Evolutionary conservation across 1,140 invertebrate species (phyloP), one percentile per base, ranked within the genome.

Genomic region (Adelges cooleyi): DNA sequence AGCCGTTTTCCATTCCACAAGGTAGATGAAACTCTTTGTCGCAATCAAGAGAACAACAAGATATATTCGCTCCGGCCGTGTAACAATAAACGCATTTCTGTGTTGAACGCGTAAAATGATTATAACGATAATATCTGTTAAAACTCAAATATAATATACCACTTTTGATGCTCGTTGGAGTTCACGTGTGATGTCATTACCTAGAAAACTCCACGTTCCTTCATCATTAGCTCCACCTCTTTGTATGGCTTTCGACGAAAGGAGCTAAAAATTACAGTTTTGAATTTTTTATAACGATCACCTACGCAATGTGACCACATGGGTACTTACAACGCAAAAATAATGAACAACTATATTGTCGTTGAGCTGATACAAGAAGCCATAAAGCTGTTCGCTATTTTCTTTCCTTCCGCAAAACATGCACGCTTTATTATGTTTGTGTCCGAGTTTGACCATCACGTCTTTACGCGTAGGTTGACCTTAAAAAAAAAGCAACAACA

Each of bases 161-260:
- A 84, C 71, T 71, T 74, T 77, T 52, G 72, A 72, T 59, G 80
- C 82, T 71, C 83, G 75, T 65, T 70, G 71, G 17, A 81, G 66
- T 75, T 85, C 84, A 62, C 78, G 80, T 13, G 73, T 67, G 44
- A 85, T 84, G 70, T 85, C 83, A n/a, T 71, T 66, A 13, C 71
- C 67, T 52, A 84, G 68, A 74, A 86, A 86, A 13, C 84, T 83
- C 38, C 82, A 72, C 66, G 84, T 82, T 1, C 84, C 83, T 68
- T 83, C 75, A 46, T 79, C 71, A 46, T 79, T 71, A 65, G 81
- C 79, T 20, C 73, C 73, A 6, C 82, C 83, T 69, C 77, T 78
- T 68, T 85, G 83, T 67, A 76, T 74, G 69, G 85, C 77, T 20
- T 80, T 82, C 42, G 81, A 81, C 0, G 83, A 79, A 67, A 85